A percentile compares a stretch with the other conserved stretches of the same genome.
Conservation (phyloP, 2,113 vertebrate genomes). For the Solea solea region DNA sequence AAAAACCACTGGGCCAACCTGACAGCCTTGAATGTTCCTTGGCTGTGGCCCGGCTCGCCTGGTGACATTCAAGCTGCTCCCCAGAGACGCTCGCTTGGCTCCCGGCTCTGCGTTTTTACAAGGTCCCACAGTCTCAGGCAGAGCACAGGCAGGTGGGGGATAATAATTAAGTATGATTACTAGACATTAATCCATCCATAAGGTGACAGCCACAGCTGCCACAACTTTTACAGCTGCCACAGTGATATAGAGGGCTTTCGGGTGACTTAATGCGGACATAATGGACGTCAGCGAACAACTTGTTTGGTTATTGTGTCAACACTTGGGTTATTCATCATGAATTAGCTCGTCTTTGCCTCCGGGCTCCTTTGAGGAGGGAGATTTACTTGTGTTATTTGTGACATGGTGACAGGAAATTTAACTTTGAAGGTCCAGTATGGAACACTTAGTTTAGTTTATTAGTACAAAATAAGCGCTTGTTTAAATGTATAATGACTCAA, state of each 20-base stretch:
- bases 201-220: conserved; percentile 69
- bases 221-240: conserved; percentile 33
- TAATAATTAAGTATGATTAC: conserved; percentile 75
- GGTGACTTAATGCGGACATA: conserved; percentile 48
- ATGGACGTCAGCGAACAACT: conserved; percentile 16
- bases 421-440: too few relatives aligned
- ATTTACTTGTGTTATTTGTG: neutral
- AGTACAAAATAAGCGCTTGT: too few relatives aligned
- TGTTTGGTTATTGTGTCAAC: conserved; percentile 17
- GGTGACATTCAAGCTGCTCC: conserved; percentile 70
- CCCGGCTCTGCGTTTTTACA: conserved; percentile 53
- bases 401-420: neutral
- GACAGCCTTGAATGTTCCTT: conserved; percentile 63
- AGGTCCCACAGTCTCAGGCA: conserved; percentile 57
- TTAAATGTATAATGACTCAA: too few relatives aligned
- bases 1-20: conserved; percentile 55
- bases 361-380: neutral
- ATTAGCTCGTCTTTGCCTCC: neutral
- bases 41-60: conserved; percentile 34
- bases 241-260: conserved; percentile 38
- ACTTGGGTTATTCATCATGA: neutral
- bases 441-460: too few relatives aligned
- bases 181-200: conserved; percentile 69
- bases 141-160: conserved; percentile 70
- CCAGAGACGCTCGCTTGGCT: conserved; percentile 58